Base-by-base conservation (phyloP, 2,888 invertebrate species). In the Phalangium opilio region DNA sequence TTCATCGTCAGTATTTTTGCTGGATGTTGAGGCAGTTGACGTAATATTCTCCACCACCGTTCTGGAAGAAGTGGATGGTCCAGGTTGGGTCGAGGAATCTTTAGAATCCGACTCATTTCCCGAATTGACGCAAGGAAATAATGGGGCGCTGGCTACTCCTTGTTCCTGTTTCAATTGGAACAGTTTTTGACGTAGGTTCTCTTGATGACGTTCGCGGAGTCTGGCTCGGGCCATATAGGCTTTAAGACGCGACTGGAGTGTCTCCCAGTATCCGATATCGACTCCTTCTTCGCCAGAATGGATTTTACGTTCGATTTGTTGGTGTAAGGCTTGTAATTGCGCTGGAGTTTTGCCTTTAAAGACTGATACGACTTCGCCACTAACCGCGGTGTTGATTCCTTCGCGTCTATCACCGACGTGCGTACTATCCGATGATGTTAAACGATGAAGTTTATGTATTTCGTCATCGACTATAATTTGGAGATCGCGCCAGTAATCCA, bases 231-330 rank as follows among this genome's bases (percentile, higher is more conserved):
- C 86, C 80, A 87, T 87, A 67, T 91, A 89, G 5, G 91, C 93
- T 76, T 89, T 90, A 10, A 98, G 72, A 65, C 93, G 90, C n/a
- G 86, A 86, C 33, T 93, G 72, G 54, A 98, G 69, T 42, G 87
- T 86, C 71, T 98, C 96, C 96, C 96, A 98, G 69, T 95, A 98
- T 41, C 89, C 87, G 53, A 95, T 82, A 70, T 96, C 96, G 41
- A 93, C 80, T 14, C 90, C 91, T 68, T 86, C 90, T 40, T 77
- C 78, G 53, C 81, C 78, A 1, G 81, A 80, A 58, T 74, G 74
- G 51, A 95, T 82, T 71, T 93, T 95, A 14, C 71, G 71, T 66
- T 85, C 84, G 60, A 98, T 91, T 65, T 84, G 81, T 20, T 72
- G 68, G 62, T 87, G 84, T 56, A 98, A 69, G 47, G 81, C 77